Evolutionary conservation across 2,113 vertebrate genomes (phyloP).

Genomic region (Leptodactylus fuscus): DNA sequence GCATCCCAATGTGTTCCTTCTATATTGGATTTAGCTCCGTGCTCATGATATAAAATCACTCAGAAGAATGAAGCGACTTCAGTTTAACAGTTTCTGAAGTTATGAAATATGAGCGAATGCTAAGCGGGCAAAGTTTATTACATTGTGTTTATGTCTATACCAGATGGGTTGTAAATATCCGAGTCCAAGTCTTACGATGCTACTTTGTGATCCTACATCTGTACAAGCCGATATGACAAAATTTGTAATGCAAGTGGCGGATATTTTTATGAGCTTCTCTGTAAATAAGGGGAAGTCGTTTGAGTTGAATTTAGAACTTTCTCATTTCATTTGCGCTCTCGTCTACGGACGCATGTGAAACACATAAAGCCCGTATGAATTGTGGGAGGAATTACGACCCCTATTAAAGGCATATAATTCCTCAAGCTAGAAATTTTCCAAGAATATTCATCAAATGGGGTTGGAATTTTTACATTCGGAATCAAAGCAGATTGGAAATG

Average conservation of each 20-base stretch:
- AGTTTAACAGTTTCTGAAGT: conserved; percentile 51
- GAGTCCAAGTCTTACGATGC: conserved; percentile 49
- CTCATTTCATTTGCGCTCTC: conserved; percentile 36
- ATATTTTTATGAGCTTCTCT: conserved; percentile 28
- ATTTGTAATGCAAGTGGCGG: conserved; percentile 11
- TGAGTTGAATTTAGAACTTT: conserved; percentile 35
- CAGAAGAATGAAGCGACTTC: conserved; percentile 25
- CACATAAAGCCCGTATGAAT: conserved; percentile 34
- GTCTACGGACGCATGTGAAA: conserved; percentile 3
- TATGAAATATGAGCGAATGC: conserved; percentile 53
- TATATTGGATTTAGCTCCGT: conserved; percentile 32
- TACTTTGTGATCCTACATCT: conserved; percentile 49
- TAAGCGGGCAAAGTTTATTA: conserved; percentile 50
- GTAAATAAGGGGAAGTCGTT: conserved; percentile 36
- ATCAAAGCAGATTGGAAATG: neutral
- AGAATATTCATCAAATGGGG: conserved; percentile 13
- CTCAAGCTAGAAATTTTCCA: conserved; percentile 11
- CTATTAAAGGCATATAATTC: conserved; percentile 29
- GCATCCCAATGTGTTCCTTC: neutral
- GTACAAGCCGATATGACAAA: conserved; percentile 23
- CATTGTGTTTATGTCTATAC: conserved; percentile 56
- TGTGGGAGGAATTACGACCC: conserved; percentile 41
- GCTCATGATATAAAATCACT: conserved; percentile 30
- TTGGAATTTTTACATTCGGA: neutral
- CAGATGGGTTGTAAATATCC: conserved; percentile 59